Percentiles rank a stretch among this genome's conserved stretches.
Conservation (phyloP, 2,113 vertebrate species). For the Syngnathus floridae region DNA sequence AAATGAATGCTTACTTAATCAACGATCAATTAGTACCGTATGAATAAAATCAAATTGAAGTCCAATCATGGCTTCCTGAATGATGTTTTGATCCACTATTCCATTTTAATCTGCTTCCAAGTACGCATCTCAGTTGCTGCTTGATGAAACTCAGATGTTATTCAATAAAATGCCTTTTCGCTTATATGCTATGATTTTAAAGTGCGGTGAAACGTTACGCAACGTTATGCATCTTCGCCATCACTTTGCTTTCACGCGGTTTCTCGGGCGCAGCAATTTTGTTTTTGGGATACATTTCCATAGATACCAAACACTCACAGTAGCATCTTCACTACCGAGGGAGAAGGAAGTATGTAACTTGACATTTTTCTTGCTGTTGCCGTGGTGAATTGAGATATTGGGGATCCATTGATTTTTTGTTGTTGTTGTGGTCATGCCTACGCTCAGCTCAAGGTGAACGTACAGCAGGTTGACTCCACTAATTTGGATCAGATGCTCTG, state of each 20-base stretch:
- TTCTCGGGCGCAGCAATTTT: not conserved
- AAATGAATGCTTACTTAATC: not conserved
- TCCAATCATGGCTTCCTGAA: not conserved
- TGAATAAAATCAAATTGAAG: not conserved
- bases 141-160: not conserved
- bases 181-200: not conserved
- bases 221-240: not conserved
- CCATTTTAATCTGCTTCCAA: not conserved
- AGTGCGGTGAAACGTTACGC: not conserved
- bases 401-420: not conserved
- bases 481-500: not conserved
- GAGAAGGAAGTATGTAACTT: not conserved
- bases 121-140: not conserved
- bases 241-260: not conserved
- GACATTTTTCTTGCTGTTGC: not conserved
- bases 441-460: not conserved
- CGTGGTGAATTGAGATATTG: not conserved
- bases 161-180: not conserved
- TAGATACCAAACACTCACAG: not conserved
- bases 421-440: not conserved
- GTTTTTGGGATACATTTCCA: not conserved
- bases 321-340: not conserved
- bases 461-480: not conserved
- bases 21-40: not conserved
- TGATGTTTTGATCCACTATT: not conserved